These are phyloP conservation scores for Hirundo rustica DNA, from an alignment of 2,797 vertebrate genomes.

Conservation along the genomic window DNA sequence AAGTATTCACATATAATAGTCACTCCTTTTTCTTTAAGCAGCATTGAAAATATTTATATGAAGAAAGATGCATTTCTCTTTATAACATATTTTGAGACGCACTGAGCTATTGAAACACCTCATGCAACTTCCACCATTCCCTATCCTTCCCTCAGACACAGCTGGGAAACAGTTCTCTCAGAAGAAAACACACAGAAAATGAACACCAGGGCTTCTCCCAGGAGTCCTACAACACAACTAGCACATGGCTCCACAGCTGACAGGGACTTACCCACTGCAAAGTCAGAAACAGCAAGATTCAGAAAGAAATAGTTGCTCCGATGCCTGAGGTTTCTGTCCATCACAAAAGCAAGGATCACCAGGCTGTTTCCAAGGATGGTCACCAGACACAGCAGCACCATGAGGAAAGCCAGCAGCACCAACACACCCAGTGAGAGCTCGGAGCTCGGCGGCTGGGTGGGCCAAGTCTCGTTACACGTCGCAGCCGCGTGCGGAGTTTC, in stretches of 20 bases:
- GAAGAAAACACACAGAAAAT: neutral
- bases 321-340: slow-evolving; percentile 88
- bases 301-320: slow-evolving; percentile 89
- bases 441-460: fast-evolving
- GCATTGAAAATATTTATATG: neutral
- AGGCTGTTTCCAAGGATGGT: slow-evolving; percentile 85
- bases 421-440: neutral
- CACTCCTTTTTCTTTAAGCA: neutral
- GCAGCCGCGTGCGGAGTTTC: fast-evolving
- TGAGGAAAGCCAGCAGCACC: slow-evolving; percentile 80
- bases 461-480: neutral
- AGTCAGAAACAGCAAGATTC: slow-evolving; percentile 84
- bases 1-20: neutral
- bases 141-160: no score
- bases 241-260: neutral
- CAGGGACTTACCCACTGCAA: slow-evolving; percentile 33
- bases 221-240: neutral
- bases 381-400: slow-evolving; percentile 81
- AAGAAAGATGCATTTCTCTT: neutral
- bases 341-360: slow-evolving; percentile 87
- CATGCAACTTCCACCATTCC: neutral
- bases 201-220: neutral
- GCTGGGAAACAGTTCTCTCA: neutral
- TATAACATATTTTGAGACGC: neutral
- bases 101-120: neutral